These are phyloP conservation scores for Grammomys surdaster DNA, from an alignment of 2,113 vertebrate genomes.

Conservation along the genomic window DNA sequence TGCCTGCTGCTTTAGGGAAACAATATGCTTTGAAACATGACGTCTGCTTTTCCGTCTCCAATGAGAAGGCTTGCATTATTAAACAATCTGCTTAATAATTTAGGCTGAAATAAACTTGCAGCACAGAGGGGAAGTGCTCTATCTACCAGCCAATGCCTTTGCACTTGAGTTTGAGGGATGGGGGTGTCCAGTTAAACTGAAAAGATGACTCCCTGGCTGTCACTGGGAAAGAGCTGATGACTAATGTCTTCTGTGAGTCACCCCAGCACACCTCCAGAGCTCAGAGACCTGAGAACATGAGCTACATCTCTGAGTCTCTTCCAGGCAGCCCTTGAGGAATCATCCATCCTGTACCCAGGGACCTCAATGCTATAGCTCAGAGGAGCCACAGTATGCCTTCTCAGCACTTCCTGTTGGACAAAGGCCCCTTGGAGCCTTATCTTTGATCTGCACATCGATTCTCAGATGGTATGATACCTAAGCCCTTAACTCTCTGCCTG, in stretches of 20 bases:
- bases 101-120: slow-evolving; percentile 70
- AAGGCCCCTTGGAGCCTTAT: accelerated
- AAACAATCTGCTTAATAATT: slow-evolving; percentile 80
- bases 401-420: accelerated
- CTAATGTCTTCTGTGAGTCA: accelerated
- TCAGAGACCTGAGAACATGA: accelerated
- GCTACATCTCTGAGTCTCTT: accelerated
- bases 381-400: accelerated
- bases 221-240: background rate
- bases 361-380: background rate
- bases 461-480: background rate
- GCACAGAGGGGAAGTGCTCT: slow-evolving; percentile 43
- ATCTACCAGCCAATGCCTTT: slow-evolving; percentile 55
- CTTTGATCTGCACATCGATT: accelerated
- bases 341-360: accelerated
- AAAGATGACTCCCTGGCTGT: accelerated
- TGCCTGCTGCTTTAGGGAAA: slow-evolving; percentile 42
- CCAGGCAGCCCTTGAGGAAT: background rate
- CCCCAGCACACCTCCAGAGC: accelerated
- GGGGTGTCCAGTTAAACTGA: background rate
- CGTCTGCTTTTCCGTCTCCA: slow-evolving; percentile 56
- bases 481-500: accelerated
- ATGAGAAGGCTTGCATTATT: slow-evolving; percentile 76
- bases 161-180: slow-evolving; percentile 43
- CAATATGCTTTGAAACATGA: slow-evolving; percentile 62